Base-by-base conservation (phyloP, 2,797 vertebrate species). In the Iguana delicatissima region DNA sequence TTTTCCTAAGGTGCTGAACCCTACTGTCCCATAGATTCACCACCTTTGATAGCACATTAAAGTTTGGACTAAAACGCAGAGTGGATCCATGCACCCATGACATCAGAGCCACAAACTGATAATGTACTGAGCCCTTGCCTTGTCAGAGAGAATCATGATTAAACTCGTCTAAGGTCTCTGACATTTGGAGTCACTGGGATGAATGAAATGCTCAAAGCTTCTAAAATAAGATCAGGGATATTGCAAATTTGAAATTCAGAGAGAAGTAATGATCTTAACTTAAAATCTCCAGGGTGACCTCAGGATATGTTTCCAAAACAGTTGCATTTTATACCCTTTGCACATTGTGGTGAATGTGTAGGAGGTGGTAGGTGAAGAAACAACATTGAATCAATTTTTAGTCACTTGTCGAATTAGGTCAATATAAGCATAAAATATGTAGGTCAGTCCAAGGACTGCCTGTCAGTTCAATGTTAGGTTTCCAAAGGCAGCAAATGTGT, bases 221-320 rank as follows among this genome's bases (percentile, higher is more conserved):
- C 69, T 79, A 79, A 89, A 89, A 89, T 69, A 89, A 85, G 82
- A 62, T 52, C 80, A 82, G 67, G 69, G 38, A 38, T 87, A 76
- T 62, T 50, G 5, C 89, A 62, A 64, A 86, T 52, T 42, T 55
- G 73, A 81, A 90, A 86, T 62, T 84, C 38, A 81, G 67, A 79
- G 32, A 52, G 69, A 89, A 74, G 77, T 90, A 86, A 80, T 35
- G 50, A 46, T 73, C 86, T 77, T 80, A 59, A 46, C 35, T 62
- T 62, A 38, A 69, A 35, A n/a, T 59, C 67, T 64, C 77, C 84
- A 81, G 81, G 81, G 72, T 59, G n/a, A 52, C 38, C 84, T 32
- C 35, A 52, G 67, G 67, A 80, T 81, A 38, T 72, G 10, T 86
- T 86, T 80, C 64, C 77, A 35, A 85, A 90, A 59, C 69, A 32